A percentile compares a stretch with the other conserved stretches of the same genome.
phyloP scores from a whole-genome alignment of 2,888 invertebrate genomes.

The Epinotia nisella region DNA sequence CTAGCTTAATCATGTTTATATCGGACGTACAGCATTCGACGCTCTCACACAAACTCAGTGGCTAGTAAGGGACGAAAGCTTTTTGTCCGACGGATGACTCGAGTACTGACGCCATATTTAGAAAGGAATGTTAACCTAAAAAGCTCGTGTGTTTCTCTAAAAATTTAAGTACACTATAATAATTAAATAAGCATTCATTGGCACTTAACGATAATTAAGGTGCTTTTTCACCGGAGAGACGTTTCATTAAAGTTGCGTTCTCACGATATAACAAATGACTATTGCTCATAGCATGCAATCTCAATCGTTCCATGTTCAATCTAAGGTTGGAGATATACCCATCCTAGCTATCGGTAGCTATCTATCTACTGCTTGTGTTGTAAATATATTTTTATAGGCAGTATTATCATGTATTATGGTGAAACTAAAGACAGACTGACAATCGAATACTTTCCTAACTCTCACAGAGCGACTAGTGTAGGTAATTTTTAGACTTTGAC shows the following conservation, averaged over 20 bases:
- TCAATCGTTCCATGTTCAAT: background rate
- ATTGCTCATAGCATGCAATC: background rate
- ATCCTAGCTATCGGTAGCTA: too few species aligned
- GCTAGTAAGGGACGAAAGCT: too few species aligned
- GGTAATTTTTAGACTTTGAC: background rate
- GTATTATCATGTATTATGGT: too few species aligned
- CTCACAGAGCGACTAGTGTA: constrained; percentile 31
- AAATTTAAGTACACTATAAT: background rate
- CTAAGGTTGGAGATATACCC: too few species aligned
- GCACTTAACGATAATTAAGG: constrained; percentile 19
- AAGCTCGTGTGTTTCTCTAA: background rate
- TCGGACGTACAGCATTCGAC: too few species aligned
- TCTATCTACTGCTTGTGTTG: too few species aligned
- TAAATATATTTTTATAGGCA: too few species aligned
- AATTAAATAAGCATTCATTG: constrained; percentile 11
- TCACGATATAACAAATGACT: background rate
- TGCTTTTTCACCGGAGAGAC: background rate
- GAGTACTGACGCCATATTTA: background rate
- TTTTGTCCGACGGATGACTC: too few species aligned
- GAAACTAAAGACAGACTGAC: too few species aligned
- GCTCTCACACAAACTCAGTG: too few species aligned
- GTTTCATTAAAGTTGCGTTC: background rate
- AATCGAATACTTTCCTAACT: constrained; percentile 2
- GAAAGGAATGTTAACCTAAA: constrained; percentile 8
- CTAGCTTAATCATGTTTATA: too few species aligned